These are phyloP conservation scores for Mythimna impura DNA, from an alignment of 2,888 invertebrate genomes.

Conservation along the genomic window DNA sequence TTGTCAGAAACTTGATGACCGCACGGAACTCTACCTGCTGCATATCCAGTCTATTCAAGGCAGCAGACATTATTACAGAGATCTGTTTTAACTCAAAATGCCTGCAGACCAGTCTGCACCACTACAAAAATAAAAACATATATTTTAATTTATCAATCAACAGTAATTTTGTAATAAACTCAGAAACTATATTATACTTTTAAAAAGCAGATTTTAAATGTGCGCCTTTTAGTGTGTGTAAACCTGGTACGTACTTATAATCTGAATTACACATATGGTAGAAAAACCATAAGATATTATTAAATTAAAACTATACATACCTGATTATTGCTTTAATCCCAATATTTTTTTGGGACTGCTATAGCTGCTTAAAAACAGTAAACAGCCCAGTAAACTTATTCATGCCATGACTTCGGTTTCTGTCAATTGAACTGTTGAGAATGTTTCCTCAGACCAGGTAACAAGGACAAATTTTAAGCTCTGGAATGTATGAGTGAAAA, in stretches of 20 bases:
- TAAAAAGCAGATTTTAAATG: background rate
- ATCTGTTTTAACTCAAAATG: background rate
- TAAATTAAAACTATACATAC: conserved; percentile 12
- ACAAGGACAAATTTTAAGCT: background rate
- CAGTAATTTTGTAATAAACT: background rate
- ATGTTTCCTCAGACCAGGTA: background rate
- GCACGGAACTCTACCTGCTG: conserved; percentile 56
- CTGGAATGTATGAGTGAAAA: background rate
- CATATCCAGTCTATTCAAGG: conserved; percentile 44
- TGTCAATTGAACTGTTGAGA: conserved; percentile 5
- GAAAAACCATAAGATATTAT: background rate
- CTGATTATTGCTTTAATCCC: conserved; percentile 18
- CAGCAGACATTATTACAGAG: conserved; percentile 25
- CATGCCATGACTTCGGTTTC: conserved; percentile 22
- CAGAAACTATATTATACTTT: background rate
- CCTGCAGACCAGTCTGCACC: background rate
- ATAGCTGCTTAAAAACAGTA: conserved; percentile 30
- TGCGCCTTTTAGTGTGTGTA: background rate
- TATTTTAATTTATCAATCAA: background rate
- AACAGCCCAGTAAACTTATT: conserved; percentile 21
- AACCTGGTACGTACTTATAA: background rate
- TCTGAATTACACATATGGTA: background rate
- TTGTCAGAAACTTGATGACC: conserved; percentile 61
- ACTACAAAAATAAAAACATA: conserved; percentile 21
- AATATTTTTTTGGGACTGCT: conserved; percentile 8